Evolutionary conservation across 2,888 invertebrate genomes (phyloP).

Genomic region (Parnassius apollo): DNA sequence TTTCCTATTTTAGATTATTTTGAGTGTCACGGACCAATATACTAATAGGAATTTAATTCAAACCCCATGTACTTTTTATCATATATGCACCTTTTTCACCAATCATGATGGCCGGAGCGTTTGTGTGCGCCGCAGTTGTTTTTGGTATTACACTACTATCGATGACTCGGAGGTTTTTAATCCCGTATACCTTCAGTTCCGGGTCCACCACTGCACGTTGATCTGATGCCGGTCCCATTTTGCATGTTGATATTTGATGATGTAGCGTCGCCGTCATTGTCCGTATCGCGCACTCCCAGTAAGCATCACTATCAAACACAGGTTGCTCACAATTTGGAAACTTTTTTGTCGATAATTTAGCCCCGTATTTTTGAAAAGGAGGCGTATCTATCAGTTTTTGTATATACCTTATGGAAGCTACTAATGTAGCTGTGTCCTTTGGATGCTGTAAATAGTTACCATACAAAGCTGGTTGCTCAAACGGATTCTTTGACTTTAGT

Average conservation of each 20-base stretch:
- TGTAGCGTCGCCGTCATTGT: constrained; percentile 83
- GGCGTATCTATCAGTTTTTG: constrained; percentile 78
- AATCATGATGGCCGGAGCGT: constrained; percentile 86
- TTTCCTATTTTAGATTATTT: no score
- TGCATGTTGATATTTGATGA: constrained; percentile 86
- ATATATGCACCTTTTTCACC: constrained; percentile 86
- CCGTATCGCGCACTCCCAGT: constrained; percentile 85
- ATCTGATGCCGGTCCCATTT: constrained; percentile 83
- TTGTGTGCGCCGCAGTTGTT: constrained; percentile 84
- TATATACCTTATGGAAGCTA: constrained; percentile 81
- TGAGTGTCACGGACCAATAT: no score
- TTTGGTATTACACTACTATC: constrained; percentile 86
- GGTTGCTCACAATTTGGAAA: constrained; percentile 79
- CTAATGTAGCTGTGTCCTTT: constrained; percentile 80
- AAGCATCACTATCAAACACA: constrained; percentile 80
- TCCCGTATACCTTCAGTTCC: constrained; percentile 82
- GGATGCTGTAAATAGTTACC: constrained; percentile 86
- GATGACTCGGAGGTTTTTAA: constrained; percentile 83
- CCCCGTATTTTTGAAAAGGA: constrained; percentile 82
- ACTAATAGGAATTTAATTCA: constrained; percentile 24
- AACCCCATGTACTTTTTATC: constrained; percentile 77
- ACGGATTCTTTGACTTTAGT: constrained; percentile 83
- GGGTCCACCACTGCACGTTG: constrained; percentile 83
- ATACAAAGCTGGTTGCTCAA: constrained; percentile 84
- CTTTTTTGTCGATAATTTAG: constrained; percentile 74